These are phyloP conservation scores for Hemistola chrysoprasaria DNA, from an alignment of 2,888 invertebrate species.

Conservation along the genomic window DNA sequence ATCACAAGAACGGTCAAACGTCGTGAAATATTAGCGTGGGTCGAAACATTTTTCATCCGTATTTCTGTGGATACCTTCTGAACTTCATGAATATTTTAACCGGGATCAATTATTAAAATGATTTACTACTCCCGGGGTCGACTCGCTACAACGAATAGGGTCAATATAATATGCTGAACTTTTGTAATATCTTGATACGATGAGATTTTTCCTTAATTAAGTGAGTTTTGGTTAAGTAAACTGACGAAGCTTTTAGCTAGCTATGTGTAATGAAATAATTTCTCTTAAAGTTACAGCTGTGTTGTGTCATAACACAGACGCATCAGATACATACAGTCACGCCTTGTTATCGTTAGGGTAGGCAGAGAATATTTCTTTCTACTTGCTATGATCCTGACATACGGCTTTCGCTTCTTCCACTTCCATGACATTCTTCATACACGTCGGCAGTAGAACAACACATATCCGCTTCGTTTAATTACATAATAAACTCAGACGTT, in stretches of 20 bases:
- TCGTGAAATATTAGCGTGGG: slow-evolving; percentile 56
- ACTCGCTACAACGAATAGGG: slow-evolving; percentile 49
- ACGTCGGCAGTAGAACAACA: too few species aligned
- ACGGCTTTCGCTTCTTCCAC: too few species aligned
- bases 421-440: too few species aligned
- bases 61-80: slow-evolving; percentile 65
- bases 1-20: slow-evolving; percentile 53
- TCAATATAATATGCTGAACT: slow-evolving; percentile 49
- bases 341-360: too few species aligned
- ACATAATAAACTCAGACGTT: too few species aligned
- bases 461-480: too few species aligned
- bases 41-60: slow-evolving; percentile 69
- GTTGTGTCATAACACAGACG: too few species aligned
- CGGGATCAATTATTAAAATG: slow-evolving; percentile 80
- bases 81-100: slow-evolving; percentile 78
- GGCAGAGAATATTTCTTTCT: too few species aligned
- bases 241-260: too few species aligned
- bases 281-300: too few species aligned
- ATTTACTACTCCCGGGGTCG: slow-evolving; percentile 66
- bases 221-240: slow-evolving; percentile 1
- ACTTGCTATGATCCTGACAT: too few species aligned
- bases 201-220: slow-evolving; percentile 31
- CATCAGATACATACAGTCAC: too few species aligned
- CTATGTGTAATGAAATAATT: not conserved
- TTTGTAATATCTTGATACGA: slow-evolving; percentile 39